Base-by-base conservation (phyloP, 2,888 invertebrate genomes). In the Cepaea hortensis region DNA sequence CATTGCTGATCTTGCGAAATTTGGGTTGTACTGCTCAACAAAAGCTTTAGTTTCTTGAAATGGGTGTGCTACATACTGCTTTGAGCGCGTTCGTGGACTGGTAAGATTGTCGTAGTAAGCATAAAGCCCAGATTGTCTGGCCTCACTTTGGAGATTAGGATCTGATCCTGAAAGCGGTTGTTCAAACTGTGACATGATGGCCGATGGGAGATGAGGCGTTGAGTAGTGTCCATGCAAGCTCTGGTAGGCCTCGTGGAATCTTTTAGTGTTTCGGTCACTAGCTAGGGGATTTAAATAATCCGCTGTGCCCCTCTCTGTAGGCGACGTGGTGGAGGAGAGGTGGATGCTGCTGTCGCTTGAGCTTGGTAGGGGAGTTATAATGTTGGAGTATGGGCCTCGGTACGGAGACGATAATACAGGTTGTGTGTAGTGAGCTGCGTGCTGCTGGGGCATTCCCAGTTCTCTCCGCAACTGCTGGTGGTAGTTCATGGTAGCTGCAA, bases 391-490 rank as follows among this genome's bases (percentile, higher is more conserved):
- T 0, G 81, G 81, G 7, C 70, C 77, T n/a, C 79, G n/a, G 48
- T 68, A 85, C 1, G 79, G 68, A 7, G 50, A 18, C n/a, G 65
- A 23, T 55, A 50, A 70, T 0, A 48, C 46, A 7, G 18, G 18
- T 6, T 65, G 79, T 50, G 80, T 18, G 20, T 65, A 48, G 3
- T 70, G 82, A 46, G 23, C 23, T 23, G 46, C 50, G 7, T 72
- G 75, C 3, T 80, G 62, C n/a, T 82, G 86, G 0, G 87, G 87
- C 87, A 87, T 87, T 2, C 84, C 83, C 46, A 87, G 84, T 62
- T 87, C 87, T 79, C 79, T 84, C 18, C 87, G 68, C 18, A 87
- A 73, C 76, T 87, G 87, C 50, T 87, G 84, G 80, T 87, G 87
- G 73, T 87, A 87, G 80, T 87, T 87, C 46, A 83, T 65, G 6